These are phyloP conservation scores for Cheilosia vernalis DNA, from an alignment of 2,888 invertebrate species.

Conservation along the genomic window DNA sequence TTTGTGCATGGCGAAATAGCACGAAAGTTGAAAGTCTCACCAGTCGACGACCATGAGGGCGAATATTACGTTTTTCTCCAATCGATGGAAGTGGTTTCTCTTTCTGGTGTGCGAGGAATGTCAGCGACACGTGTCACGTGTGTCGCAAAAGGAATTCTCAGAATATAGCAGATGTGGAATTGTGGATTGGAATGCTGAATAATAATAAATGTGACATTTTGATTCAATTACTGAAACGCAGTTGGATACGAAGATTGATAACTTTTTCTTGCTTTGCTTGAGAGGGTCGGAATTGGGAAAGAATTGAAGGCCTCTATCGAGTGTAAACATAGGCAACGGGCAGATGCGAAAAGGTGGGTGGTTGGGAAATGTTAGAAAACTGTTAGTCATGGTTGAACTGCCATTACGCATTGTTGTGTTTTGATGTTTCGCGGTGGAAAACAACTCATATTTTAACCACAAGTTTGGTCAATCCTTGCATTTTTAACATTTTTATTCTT, in stretches of 20 bases:
- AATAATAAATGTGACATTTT: slow-evolving; percentile 12
- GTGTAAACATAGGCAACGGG: no score
- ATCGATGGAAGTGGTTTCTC: neutral
- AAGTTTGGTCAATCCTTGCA: no score
- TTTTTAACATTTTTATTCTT: no score
- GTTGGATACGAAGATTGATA: neutral
- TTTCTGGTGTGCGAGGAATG: neutral
- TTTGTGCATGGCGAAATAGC: neutral
- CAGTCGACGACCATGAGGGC: neutral
- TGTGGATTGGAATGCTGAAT: slow-evolving; percentile 42
- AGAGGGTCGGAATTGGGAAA: neutral
- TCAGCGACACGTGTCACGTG: slow-evolving; percentile 50
- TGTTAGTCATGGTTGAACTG: no score
- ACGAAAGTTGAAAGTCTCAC: neutral
- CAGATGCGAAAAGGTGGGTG: no score
- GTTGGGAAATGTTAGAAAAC: no score
- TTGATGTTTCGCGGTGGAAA: no score
- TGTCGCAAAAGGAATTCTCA: slow-evolving; percentile 29
- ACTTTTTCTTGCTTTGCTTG: neutral
- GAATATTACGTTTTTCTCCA: slow-evolving; percentile 8
- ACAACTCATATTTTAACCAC: no score
- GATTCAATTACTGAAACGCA: slow-evolving; percentile 7
- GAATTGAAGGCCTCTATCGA: neutral
- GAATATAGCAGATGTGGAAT: slow-evolving; percentile 32
- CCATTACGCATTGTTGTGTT: no score